Conservation (phyloP, 2,113 vertebrate genomes). For the Ptilonorhynchus violaceus region DNA sequence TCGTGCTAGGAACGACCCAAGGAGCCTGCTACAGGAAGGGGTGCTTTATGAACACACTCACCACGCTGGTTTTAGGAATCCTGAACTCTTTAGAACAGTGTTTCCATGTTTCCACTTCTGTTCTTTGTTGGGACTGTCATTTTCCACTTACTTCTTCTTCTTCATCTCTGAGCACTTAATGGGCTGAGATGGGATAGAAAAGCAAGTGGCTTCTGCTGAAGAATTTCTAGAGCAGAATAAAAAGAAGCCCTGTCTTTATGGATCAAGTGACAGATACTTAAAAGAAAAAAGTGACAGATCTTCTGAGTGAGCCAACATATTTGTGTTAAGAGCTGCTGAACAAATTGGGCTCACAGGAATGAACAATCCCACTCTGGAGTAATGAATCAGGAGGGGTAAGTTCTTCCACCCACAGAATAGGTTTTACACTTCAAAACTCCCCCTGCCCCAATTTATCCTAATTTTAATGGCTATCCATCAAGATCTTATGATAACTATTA, state of each 20-base stretch:
- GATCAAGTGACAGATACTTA: conserved; percentile 42
- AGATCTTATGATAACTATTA: not conserved
- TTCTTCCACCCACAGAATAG: not conserved
- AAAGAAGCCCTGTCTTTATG: not conserved
- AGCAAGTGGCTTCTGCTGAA: not conserved
- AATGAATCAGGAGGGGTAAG: not conserved
- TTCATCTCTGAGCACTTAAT: not conserved
- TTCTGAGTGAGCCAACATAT: conserved; percentile 31
- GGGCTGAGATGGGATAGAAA: not conserved
- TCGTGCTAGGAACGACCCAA: not conserved
- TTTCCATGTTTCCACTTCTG: not conserved
- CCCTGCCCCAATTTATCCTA: not conserved
- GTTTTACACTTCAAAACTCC: not conserved
- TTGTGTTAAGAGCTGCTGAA: conserved; percentile 20
- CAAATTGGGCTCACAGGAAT: not conserved
- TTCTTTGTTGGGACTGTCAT: not conserved
- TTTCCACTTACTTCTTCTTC: not conserved
- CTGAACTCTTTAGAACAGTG: not conserved
- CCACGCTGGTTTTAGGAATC: not conserved
- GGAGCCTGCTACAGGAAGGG: not conserved
- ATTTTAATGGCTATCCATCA: not conserved
- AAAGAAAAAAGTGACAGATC: conserved; percentile 15
- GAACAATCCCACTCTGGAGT: not conserved
- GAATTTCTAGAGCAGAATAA: not conserved
- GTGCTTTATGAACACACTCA: not conserved